Evolutionary conservation across 2,113 vertebrate species (phyloP), one percentile per base, ranked within the genome.

Genomic region (Pseudonaja textilis): DNA sequence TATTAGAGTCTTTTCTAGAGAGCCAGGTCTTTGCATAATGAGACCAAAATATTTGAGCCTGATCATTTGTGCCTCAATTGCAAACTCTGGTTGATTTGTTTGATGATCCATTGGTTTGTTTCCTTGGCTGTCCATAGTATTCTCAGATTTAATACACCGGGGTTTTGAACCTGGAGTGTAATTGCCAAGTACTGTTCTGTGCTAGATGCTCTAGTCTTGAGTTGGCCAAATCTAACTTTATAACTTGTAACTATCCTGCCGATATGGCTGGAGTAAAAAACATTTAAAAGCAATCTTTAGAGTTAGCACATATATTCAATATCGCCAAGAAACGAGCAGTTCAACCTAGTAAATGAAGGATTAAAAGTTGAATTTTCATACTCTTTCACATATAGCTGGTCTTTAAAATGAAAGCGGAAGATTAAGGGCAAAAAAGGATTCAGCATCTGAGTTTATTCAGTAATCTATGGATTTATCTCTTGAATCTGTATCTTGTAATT

Each of bases 401-500:
- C 47, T 91, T 91, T 14, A 89, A 59, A 91, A 61, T 7, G 69
- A 85, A 92, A 87, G 39, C 56, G 87, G 50, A 87, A 16, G 26
- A n/a, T 93, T 93, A 69, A 92, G 42, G 39, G 56, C 39, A 0
- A 1, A 10, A 29, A 42, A 34, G 29, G 81, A 20, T 85, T 56
- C 52, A 29, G 20, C 88, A 93, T 74, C 57, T 92, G 93, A 55
- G 29, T 42, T 92, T n/a, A 29, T 64, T 92, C 69, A 89, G 26
- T 59, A 90, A 90, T 89, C 34, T 69, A 25, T 34, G 57, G 26
- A 55, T 87, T 86, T 81, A 89, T 34, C 34, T 50, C 81, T 86
- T 92, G 74, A 81, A 93, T 88, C 88, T 93, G 88, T 85, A 92
- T 61, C 81, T 85, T 47, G 29, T 89, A 74, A 16, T 92, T 92